Evolutionary conservation across 2,113 vertebrate species (phyloP), one percentile per base, ranked within the genome.

Genomic region (Thomomys bottae): DNA sequence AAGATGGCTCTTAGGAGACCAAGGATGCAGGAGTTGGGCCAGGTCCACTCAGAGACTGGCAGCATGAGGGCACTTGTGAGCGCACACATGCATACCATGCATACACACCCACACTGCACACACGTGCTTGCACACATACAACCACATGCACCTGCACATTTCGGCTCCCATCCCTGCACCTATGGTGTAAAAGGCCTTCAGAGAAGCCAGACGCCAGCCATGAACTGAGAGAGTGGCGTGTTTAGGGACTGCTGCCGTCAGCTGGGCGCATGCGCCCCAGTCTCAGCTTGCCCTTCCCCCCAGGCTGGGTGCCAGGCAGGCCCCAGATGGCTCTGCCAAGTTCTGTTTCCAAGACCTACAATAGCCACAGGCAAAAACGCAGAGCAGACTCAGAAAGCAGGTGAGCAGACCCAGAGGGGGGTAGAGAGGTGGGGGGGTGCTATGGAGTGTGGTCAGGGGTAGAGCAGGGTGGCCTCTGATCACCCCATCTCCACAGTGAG

Each of bases 41-140:
- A 21, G 40, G 57, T 40, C 76, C 54, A 9, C 11, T 32, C 18
- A 2, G 6, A 1, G 75, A 30, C n/a, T 30, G 0, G 0, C 0
- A n/a, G 17, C 8, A 7, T 6, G 0, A 11, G 1, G 12, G 24
- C 30, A 34, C 15, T 3, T 36, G 45, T 26, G 3, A 6, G 7
- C 30, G 8, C n/a, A 21, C n/a, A 8, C 49, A 8, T 15, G 8
- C 49, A 54, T 15, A 54, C 15, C 49, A n/a, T n/a, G n/a, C n/a
- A n/a, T n/a, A 36, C 59, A 30, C 0, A 8, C 10, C 21, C 2
- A 71, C 49, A 34, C n/a, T 66, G 32, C 32, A n/a, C 36, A 61
- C 28, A 42, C 15, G 10, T 20, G 4, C 3, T 1, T 24, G 32
- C 49, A 24, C 1, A 4, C 7, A 30, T 3, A 34, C 10, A 10